Evolutionary conservation across 2,888 invertebrate species (phyloP).

Genomic region (Meloe dianella): DNA sequence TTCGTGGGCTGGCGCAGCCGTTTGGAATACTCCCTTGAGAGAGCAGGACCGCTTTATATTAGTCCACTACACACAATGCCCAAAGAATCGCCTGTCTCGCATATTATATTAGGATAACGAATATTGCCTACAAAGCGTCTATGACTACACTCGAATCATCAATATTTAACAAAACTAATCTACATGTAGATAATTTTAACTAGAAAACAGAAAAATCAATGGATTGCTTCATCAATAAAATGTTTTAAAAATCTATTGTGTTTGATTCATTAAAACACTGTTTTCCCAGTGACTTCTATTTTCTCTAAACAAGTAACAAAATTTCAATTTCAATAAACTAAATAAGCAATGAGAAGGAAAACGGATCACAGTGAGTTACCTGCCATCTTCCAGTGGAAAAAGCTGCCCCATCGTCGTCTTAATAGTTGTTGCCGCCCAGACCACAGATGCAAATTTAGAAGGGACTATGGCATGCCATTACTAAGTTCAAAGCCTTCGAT

Average conservation of each 20-base stretch:
- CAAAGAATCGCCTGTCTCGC: conserved; percentile 42
- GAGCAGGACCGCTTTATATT: conserved; percentile 57
- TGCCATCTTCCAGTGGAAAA: background rate
- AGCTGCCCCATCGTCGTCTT: background rate
- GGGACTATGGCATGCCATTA: background rate
- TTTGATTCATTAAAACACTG: background rate
- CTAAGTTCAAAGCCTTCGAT: background rate
- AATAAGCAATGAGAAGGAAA: background rate
- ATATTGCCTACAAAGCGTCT: background rate
- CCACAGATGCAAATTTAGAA: background rate
- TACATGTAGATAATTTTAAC: background rate
- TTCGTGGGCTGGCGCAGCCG: conserved; percentile 60
- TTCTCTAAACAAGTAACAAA: no score
- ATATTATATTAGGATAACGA: conserved; percentile 46
- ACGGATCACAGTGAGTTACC: background rate
- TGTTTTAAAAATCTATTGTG: background rate
- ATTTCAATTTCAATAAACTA: background rate
- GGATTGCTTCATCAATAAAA: background rate
- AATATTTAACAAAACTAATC: background rate
- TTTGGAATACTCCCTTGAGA: conserved; percentile 56
- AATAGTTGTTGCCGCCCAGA: background rate
- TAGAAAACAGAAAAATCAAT: background rate
- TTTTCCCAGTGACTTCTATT: no score
- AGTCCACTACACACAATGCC: conserved; percentile 59
- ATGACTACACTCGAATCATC: background rate